These are phyloP conservation scores for Carcina quercana DNA, from an alignment of 2,888 invertebrate genomes.

Conservation along the genomic window DNA sequence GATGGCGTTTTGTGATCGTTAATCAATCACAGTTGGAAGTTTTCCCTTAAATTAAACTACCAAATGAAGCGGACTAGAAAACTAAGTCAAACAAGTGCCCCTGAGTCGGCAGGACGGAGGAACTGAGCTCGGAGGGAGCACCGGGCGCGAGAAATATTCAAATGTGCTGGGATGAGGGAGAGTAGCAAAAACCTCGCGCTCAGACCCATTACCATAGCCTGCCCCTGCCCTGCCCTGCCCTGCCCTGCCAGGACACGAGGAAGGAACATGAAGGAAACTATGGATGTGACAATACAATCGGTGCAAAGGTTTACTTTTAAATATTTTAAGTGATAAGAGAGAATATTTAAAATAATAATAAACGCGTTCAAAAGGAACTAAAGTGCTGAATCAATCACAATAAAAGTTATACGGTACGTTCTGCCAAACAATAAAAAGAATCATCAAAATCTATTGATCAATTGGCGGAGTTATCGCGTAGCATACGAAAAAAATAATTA, in stretches of 20 bases:
- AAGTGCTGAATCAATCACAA: too few relatives aligned
- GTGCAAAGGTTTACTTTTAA: neutral
- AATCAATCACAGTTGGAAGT: neutral
- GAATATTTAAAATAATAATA: too few relatives aligned
- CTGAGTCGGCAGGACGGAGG: constrained; percentile 20
- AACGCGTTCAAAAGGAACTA: too few relatives aligned
- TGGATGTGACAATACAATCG: constrained; percentile 1
- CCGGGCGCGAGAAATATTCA: constrained; percentile 32
- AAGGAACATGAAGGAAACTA: constrained; percentile 26
- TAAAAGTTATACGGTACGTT: too few relatives aligned
- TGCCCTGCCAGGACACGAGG: too few relatives aligned
- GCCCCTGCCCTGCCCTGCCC: constrained; percentile 7
- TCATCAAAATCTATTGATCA: too few relatives aligned
- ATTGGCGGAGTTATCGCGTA: too few relatives aligned
- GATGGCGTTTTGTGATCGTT: too few relatives aligned
- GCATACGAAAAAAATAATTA: too few relatives aligned
- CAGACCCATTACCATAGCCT: constrained; percentile 39
- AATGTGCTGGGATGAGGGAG: constrained; percentile 38
- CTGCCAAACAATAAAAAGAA: too few relatives aligned
- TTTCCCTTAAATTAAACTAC: constrained; percentile 2
- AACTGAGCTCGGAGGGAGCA: constrained; percentile 5
- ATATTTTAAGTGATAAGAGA: too few relatives aligned
- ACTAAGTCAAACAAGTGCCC: constrained; percentile 31
- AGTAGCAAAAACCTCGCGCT: constrained; percentile 44
- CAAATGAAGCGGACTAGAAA: constrained; percentile 8